phyloP scores from a whole-genome alignment of 2,113 vertebrate genomes.

The Chaenogobius annularis region DNA sequence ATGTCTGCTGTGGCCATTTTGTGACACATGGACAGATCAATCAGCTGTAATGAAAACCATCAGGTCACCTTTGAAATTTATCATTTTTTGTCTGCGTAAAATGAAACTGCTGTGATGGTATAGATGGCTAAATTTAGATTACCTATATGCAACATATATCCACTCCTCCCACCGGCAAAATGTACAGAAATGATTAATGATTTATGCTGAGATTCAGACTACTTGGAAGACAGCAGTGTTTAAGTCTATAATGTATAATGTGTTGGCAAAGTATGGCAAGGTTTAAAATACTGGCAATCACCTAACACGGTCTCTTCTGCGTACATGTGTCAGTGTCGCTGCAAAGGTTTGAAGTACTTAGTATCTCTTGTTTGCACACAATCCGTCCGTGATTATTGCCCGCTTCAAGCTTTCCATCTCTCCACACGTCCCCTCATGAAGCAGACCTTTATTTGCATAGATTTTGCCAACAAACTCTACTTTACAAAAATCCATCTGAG shows the following conservation, averaged over 20 bases:
- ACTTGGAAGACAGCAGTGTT: neutral
- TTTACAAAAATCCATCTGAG: slow-evolving; percentile 31
- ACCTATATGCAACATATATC: slow-evolving; percentile 72
- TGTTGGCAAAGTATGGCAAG: neutral
- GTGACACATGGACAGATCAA: slow-evolving; percentile 76
- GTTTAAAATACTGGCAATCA: slow-evolving; percentile 52
- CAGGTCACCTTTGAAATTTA: slow-evolving; percentile 80
- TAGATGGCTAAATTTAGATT: slow-evolving; percentile 73
- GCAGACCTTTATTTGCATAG: slow-evolving; percentile 67
- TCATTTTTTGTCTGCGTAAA: slow-evolving; percentile 72
- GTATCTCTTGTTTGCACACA: slow-evolving; percentile 79
- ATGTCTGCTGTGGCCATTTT: slow-evolving; percentile 65
- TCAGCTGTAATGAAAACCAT: slow-evolving; percentile 79
- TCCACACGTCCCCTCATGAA: slow-evolving; percentile 56
- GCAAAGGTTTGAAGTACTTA: slow-evolving; percentile 66
- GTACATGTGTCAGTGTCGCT: slow-evolving; percentile 28
- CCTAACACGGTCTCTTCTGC: slow-evolving; percentile 25
- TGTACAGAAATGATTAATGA: slow-evolving; percentile 22
- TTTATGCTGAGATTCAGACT: slow-evolving; percentile 40
- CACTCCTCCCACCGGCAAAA: slow-evolving; percentile 14
- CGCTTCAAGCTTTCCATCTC: slow-evolving; percentile 46
- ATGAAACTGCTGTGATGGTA: slow-evolving; percentile 73
- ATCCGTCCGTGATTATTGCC: slow-evolving; percentile 74
- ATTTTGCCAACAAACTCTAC: slow-evolving; percentile 55
- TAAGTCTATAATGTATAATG: neutral